Conservation (phyloP, 2,888 invertebrate species). For the Peribatodes rhomboidaria region DNA sequence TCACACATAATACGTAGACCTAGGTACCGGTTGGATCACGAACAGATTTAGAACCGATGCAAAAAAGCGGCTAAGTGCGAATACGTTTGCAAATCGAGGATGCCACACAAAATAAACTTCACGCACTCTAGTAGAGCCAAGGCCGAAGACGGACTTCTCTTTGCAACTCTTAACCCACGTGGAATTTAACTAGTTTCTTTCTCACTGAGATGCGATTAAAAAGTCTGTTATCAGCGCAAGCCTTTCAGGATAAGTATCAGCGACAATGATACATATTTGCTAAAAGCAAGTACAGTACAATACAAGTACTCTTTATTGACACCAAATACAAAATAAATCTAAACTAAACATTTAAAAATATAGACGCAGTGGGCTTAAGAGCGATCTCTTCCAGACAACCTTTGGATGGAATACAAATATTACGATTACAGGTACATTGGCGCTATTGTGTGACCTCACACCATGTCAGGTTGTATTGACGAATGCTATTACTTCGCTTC, state of each 20-base stretch:
- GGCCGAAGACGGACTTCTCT: neutral
- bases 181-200: neutral
- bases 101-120: constrained; percentile 14
- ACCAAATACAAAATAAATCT: too few relatives aligned
- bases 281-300: constrained; percentile 1
- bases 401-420: too few relatives aligned
- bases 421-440: neutral
- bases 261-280: neutral
- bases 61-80: constrained; percentile 44
- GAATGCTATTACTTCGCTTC: neutral
- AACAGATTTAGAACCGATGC: constrained; percentile 36
- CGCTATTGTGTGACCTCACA: constrained; percentile 14
- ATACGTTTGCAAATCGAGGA: constrained; percentile 21
- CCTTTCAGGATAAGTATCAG: neutral
- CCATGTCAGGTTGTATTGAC: neutral
- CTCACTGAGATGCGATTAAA: neutral
- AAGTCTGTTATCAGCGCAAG: neutral
- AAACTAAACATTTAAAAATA: too few relatives aligned
- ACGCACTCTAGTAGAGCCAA: neutral
- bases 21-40: constrained; percentile 32
- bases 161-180: neutral
- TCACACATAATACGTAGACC: constrained; percentile 12
- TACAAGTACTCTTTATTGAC: too few relatives aligned
- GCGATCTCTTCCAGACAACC: too few relatives aligned
- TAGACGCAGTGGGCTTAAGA: too few relatives aligned